These are phyloP conservation scores for Sterna hirundo DNA, from an alignment of 2,113 vertebrate species.

Conservation along the genomic window DNA sequence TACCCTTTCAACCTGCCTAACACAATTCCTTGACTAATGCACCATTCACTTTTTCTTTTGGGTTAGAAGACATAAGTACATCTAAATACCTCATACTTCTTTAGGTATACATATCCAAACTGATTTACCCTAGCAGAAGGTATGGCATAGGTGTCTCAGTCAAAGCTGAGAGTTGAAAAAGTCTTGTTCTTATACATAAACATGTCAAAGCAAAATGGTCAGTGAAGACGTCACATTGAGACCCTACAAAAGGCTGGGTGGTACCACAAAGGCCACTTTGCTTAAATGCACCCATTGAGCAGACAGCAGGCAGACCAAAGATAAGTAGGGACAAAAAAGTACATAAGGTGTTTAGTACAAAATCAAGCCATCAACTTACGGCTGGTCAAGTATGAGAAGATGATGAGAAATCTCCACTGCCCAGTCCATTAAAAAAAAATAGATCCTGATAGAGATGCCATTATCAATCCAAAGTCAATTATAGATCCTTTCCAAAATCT, in stretches of 20 bases:
- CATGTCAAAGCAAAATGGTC: not conserved
- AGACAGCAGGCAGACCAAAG: not conserved
- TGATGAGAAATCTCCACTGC: not conserved
- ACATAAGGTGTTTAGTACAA: not conserved
- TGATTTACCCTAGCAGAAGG: not conserved
- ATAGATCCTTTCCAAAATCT: not conserved
- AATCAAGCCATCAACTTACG: not conserved
- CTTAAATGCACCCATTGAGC: not conserved
- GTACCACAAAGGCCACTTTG: not conserved
- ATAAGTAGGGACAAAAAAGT: not conserved
- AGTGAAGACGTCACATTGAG: accelerated
- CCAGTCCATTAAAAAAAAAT: not conserved
- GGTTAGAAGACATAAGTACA: not conserved
- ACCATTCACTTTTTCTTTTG: not conserved
- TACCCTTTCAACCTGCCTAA: not conserved
- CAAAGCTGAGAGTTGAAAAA: not conserved
- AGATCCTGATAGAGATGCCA: not conserved
- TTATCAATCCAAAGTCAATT: not conserved
- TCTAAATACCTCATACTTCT: not conserved
- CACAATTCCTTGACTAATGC: not conserved
- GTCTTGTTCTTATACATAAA: not conserved
- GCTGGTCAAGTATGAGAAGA: not conserved
- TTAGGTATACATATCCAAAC: not conserved
- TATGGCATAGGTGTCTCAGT: not conserved
- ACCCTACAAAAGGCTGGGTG: not conserved